These are phyloP conservation scores for Homarus gammarus DNA, from an alignment of 2,888 invertebrate species.

Conservation along the genomic window DNA sequence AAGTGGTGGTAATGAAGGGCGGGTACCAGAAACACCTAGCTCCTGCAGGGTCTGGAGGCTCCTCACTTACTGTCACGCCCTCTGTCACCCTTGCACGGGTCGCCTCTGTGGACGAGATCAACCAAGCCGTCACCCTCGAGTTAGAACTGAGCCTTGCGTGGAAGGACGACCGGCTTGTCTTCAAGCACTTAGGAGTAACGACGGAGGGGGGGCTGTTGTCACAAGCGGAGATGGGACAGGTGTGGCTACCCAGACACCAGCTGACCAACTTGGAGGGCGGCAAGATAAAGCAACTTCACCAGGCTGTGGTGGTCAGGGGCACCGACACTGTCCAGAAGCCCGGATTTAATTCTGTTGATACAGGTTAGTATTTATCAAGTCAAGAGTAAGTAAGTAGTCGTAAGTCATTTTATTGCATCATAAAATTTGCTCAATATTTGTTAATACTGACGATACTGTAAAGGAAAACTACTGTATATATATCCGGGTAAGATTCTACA, in stretches of 20 bases:
- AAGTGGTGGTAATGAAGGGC: neutral
- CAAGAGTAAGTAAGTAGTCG: too few species aligned
- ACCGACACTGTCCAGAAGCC: neutral
- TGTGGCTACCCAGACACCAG: slow-evolving; percentile 8
- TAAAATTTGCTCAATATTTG: too few species aligned
- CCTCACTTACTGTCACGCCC: neutral
- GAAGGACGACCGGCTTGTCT: neutral
- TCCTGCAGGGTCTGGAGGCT: neutral
- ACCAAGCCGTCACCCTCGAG: slow-evolving; percentile 9
- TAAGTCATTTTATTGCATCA: too few species aligned
- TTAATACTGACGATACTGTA: too few species aligned
- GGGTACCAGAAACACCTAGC: slow-evolving; percentile 5
- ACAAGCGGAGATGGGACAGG: neutral
- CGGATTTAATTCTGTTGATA: slow-evolving; percentile 2
- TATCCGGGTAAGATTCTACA: too few species aligned
- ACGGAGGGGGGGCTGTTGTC: neutral
- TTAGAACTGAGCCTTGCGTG: slow-evolving; percentile 16
- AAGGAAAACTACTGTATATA: too few species aligned
- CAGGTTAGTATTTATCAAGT: too few species aligned
- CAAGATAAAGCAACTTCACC: neutral
- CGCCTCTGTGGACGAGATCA: slow-evolving; percentile 12
- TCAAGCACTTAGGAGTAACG: slow-evolving; percentile 19
- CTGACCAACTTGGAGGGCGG: slow-evolving; percentile 2
- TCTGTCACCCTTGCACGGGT: slow-evolving; percentile 1
- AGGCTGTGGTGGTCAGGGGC: neutral